A percentile compares a stretch with the other conserved stretches of the same genome.
These are phyloP conservation scores for Hephaestus fuliginosus DNA, from an alignment of 2,797 vertebrate genomes.

Conservation along the genomic window DNA sequence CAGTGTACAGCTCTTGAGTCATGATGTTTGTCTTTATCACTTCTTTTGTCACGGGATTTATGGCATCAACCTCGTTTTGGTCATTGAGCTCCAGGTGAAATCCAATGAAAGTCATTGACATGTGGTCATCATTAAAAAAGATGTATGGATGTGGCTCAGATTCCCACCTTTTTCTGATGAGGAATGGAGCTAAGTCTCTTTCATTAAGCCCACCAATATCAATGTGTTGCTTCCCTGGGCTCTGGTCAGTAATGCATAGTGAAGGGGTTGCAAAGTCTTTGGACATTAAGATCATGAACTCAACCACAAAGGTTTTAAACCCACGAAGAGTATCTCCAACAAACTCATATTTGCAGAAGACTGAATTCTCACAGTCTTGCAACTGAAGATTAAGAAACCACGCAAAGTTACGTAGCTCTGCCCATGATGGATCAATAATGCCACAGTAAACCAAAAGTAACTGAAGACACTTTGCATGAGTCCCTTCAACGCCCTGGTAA, in stretches of 20 bases:
- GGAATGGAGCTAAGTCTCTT: constrained; percentile 90
- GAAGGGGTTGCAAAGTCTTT: constrained; percentile 94
- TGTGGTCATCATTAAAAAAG: constrained; percentile 91
- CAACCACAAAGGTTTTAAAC: constrained; percentile 93
- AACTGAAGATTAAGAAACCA: constrained; percentile 92
- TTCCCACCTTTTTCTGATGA: constrained; percentile 92
- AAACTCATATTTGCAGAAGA: constrained; percentile 86
- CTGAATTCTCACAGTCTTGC: constrained; percentile 89
- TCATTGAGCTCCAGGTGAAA: constrained; percentile 83
- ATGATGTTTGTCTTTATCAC: constrained; percentile 88
- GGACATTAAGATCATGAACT: constrained; percentile 95
- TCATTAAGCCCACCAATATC: constrained; percentile 78
- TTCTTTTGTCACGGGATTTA: constrained; percentile 76
- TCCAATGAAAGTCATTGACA: constrained; percentile 94
- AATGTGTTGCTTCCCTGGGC: constrained; percentile 77
- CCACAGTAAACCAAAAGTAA: constrained; percentile 90
- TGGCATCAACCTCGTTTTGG: constrained; percentile 82
- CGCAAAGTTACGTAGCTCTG: constrained; percentile 90
- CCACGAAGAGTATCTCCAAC: constrained; percentile 87
- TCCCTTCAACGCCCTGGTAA: constrained; percentile 85
- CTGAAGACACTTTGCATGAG: constrained; percentile 87
- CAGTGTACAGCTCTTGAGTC: constrained; percentile 78
- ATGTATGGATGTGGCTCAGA: constrained; percentile 93
- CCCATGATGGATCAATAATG: constrained; percentile 90
- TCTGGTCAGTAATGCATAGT: constrained; percentile 90